These are phyloP conservation scores for Planiliza haematocheilus DNA, from an alignment of 2,113 vertebrate genomes.

Conservation along the genomic window DNA sequence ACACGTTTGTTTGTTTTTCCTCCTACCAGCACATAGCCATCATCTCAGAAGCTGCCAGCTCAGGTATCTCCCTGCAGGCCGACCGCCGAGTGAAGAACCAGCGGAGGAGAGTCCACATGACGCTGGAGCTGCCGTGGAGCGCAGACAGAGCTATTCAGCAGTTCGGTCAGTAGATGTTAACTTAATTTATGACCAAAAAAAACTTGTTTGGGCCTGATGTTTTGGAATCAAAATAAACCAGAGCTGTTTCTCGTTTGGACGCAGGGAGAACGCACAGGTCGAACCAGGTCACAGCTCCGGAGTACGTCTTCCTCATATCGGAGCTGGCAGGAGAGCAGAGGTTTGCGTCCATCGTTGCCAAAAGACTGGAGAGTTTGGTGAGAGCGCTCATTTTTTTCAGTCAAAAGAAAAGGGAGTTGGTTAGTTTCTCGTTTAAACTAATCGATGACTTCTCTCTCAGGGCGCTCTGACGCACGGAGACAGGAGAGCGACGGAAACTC, in stretches of 20 bases:
- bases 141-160: constrained; percentile 98
- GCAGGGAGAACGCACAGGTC: constrained; percentile 96
- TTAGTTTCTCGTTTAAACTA: not conserved
- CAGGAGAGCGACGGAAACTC: constrained; percentile 95
- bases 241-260: not conserved
- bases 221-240: no score
- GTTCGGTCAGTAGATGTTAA: constrained; percentile 86
- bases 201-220: no score
- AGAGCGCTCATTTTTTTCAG: not conserved
- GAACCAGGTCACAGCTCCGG: constrained; percentile 98
- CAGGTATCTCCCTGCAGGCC: constrained; percentile 96
- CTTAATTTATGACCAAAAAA: not conserved
- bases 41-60: constrained; percentile 98
- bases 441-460: constrained; percentile 70
- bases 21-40: constrained; percentile 94
- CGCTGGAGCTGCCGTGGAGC: constrained; percentile 96
- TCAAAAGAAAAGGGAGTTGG: not conserved
- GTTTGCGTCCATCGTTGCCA: constrained; percentile 98
- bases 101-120: constrained; percentile 96
- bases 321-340: constrained; percentile 97
- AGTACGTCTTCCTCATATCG: constrained; percentile 98
- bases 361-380: constrained; percentile 98
- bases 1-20: not conserved
- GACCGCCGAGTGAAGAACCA: constrained; percentile 97
- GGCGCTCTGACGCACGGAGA: constrained; percentile 98